Percentiles rank a stretch among this genome's conserved stretches.
phyloP scores from a whole-genome alignment of 2,888 invertebrate genomes.

The Micoletzkya japonica region DNA sequence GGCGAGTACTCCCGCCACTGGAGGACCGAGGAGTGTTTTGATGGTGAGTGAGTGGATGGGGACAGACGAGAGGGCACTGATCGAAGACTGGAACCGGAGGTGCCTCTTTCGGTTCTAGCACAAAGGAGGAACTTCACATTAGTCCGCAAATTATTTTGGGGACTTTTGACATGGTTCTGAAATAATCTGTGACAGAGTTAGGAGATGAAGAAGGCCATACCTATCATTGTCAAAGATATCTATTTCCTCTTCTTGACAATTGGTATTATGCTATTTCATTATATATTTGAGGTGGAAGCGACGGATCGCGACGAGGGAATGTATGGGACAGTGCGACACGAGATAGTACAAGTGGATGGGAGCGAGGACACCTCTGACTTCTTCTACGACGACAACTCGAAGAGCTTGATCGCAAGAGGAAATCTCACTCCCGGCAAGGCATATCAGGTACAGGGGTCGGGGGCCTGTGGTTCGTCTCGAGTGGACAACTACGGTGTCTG shows the following conservation, averaged over 20 bases:
- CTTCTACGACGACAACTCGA: slow-evolving; percentile 53
- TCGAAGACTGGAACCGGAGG: slow-evolving; percentile 27
- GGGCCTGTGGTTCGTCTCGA: too few species aligned
- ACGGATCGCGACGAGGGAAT: slow-evolving; percentile 54
- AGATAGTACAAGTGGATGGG: slow-evolving; percentile 54
- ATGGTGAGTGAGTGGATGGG: slow-evolving; percentile 32
- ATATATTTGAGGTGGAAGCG: slow-evolving; percentile 42
- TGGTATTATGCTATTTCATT: neutral
- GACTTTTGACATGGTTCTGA: too few species aligned
- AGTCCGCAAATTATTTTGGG: too few species aligned
- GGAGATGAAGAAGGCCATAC: too few species aligned
- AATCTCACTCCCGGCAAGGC: slow-evolving; percentile 51
- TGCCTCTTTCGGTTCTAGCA: too few species aligned
- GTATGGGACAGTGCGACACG: slow-evolving; percentile 50
- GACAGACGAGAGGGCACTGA: slow-evolving; percentile 32
- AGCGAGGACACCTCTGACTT: slow-evolving; percentile 46
- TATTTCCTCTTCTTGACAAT: neutral
- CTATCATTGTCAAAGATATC: neutral
- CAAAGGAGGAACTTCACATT: too few species aligned
- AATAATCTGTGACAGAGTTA: too few species aligned
- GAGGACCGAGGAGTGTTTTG: slow-evolving; percentile 40
- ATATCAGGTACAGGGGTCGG: slow-evolving; percentile 57
- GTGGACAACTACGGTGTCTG: too few species aligned
- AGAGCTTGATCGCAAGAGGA: slow-evolving; percentile 53
- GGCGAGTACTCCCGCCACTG: slow-evolving; percentile 55